These are phyloP conservation scores for Cyaniris semiargus DNA, from an alignment of 2,888 invertebrate genomes.

Conservation along the genomic window DNA sequence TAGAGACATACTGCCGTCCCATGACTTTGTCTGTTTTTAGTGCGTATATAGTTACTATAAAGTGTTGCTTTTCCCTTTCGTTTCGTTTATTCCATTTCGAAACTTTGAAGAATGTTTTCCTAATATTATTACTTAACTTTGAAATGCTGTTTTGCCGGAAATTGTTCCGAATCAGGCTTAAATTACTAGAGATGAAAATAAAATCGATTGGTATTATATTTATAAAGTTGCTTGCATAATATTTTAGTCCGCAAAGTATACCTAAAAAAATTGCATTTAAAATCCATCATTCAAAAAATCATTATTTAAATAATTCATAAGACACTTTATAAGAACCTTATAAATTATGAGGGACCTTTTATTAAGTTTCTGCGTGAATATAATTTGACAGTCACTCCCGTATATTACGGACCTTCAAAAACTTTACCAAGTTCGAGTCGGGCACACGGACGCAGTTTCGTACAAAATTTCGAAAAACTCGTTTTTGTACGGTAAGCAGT, in stretches of 20 bases:
- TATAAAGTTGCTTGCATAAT: no score
- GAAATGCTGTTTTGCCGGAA: neutral
- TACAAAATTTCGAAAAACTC: no score
- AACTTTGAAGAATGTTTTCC: neutral
- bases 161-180: neutral
- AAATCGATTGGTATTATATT: neutral
- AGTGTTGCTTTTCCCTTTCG: neutral
- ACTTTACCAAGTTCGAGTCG: no score
- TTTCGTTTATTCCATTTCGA: neutral
- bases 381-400: slow-evolving; percentile 67
- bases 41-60: neutral
- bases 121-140: no score
- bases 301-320: slow-evolving; percentile 22
- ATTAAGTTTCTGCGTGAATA: slow-evolving; percentile 57
- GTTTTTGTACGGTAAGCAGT: no score
- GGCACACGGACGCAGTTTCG: no score
- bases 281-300: neutral
- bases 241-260: neutral
- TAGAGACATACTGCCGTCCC: neutral
- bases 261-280: neutral
- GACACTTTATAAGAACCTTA: slow-evolving; percentile 44
- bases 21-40: neutral
- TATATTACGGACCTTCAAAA: slow-evolving; percentile 54
- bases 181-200: neutral
- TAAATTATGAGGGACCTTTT: slow-evolving; percentile 55